Evolutionary conservation across 2,113 vertebrate genomes (phyloP).

Genomic region (Neofelis nebulosa): DNA sequence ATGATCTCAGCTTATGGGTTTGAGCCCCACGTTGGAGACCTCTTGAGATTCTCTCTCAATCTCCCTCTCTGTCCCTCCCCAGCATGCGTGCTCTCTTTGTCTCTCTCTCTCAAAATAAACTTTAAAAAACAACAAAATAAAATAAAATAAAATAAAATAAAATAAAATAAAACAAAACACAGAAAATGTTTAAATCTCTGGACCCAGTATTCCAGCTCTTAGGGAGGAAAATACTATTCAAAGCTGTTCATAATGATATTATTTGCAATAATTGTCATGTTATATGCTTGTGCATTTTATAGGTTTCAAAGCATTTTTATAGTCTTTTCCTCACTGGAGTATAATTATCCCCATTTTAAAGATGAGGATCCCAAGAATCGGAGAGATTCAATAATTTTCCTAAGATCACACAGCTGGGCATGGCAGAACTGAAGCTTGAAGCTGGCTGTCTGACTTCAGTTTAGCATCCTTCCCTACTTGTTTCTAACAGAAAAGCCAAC

Average conservation of each 20-base stretch:
- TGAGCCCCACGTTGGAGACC: too few species aligned
- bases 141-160: too few species aligned
- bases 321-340: neutral
- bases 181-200: neutral
- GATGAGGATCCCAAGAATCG: neutral
- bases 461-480: neutral
- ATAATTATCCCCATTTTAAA: slow-evolving; percentile 43
- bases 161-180: neutral
- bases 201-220: neutral
- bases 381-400: neutral
- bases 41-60: too few species aligned
- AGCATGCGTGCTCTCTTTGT: too few species aligned
- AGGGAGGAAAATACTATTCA: neutral
- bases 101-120: too few species aligned
- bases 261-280: neutral
- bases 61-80: too few species aligned
- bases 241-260: neutral
- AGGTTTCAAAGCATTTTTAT: neutral
- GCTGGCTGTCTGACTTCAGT: neutral
- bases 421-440: neutral
- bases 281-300: neutral
- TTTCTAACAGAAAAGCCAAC: neutral
- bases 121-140: too few species aligned
- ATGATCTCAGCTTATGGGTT: too few species aligned
- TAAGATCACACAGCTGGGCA: neutral